Evolutionary conservation across 2,888 invertebrate genomes (phyloP), one percentile per base, ranked within the genome.

Genomic region (Synergus laeviventris): DNA sequence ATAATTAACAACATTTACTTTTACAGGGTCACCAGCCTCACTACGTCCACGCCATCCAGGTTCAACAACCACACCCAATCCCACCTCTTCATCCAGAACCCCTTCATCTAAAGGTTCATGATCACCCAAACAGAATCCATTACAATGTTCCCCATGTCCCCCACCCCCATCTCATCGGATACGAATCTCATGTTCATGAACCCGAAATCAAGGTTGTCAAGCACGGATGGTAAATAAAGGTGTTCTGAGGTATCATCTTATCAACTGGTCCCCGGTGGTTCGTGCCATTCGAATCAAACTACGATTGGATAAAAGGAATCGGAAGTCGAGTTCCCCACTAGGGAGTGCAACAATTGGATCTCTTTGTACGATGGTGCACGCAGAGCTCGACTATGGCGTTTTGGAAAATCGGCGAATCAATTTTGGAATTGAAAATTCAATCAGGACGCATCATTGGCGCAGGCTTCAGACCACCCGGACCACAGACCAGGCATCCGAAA

Each of bases 121-220:
- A 83, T 75, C 85, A 88, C 3, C 75, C 84, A 7, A 81, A 79
- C 62, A 86, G 86, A 78, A 84, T 90, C 77, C 90, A 88, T 76
- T 87, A 87, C 80, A 83, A 84, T 36, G 82, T 75, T 64, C 83
- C 86, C 90, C 7, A 93, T 89, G 2, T 92, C 90, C 1, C 91
- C 89, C 49, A 92, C 91, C 81, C 93, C 91, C 84, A 93, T 90
- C 91, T 93, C 92, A 31, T 93, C 92, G 81, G 93, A 91, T 62
- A 92, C 91, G 61, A 93, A 90, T 74, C 93, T 89, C 83, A 91
- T 91, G 89, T 88, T 89, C 87, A 92, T 91, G 74, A 93, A 92
- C 76, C 93, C 84, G 91, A 92, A 91, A 70, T 93, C 90, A 81
- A 93, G 92, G n/a, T 92, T 92, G 73, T 92, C 87, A 56, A 93